Percentiles rank a stretch among this genome's conserved stretches.
These are phyloP conservation scores for Pelobates fuscus DNA, from an alignment of 2,113 vertebrate genomes.

Conservation along the genomic window DNA sequence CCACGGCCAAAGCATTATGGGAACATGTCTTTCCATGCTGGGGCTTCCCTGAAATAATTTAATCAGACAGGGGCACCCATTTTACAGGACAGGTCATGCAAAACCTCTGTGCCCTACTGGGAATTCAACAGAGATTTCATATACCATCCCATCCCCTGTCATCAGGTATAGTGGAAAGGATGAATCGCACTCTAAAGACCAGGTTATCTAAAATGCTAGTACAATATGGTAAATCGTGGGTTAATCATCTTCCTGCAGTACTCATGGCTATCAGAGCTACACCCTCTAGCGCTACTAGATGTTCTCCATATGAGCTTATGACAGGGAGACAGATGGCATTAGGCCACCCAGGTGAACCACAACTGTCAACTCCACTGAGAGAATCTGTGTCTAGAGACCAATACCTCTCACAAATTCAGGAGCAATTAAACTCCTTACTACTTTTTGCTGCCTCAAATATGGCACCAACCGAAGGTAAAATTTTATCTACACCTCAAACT, in stretches of 20 bases:
- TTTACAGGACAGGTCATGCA: slow-evolving; percentile 3
- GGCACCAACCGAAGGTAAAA: too few species aligned
- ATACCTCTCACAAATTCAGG: not conserved
- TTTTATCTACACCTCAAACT: too few species aligned
- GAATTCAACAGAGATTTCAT: slow-evolving; percentile 1
- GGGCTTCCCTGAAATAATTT: not conserved
- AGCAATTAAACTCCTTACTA: too few species aligned
- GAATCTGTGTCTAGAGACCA: not conserved
- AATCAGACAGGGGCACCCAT: not conserved
- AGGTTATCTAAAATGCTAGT: not conserved
- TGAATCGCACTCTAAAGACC: not conserved
- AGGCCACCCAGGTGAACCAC: not conserved
- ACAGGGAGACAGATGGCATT: not conserved
- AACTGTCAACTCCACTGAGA: not conserved
- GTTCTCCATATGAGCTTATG: not conserved
- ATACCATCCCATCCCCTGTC: not conserved
- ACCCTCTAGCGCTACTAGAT: not conserved
- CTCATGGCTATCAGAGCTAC: not conserved
- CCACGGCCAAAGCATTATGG: not conserved
- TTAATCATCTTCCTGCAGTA: not conserved
- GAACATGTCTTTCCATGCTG: not conserved
- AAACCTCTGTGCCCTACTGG: not conserved
- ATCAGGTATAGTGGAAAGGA: not conserved
- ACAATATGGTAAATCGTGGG: slow-evolving; percentile 1
- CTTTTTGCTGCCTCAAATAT: too few species aligned